Evolutionary conservation across 2,797 vertebrate species (phyloP), one percentile per base, ranked within the genome.

Genomic region (Danio kyathit): DNA sequence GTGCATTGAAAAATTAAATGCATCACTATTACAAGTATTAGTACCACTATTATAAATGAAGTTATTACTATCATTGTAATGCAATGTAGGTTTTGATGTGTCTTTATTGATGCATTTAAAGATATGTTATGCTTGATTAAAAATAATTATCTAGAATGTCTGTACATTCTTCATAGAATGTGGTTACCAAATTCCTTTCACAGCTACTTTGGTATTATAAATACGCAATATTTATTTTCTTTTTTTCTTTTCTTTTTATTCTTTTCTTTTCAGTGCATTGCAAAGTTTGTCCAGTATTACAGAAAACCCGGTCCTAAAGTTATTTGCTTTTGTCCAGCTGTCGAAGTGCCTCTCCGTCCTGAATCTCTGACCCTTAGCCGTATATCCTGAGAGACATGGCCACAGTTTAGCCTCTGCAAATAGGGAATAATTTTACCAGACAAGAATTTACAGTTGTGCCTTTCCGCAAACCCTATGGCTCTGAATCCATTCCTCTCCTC

Each of bases 361-460:
- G 52, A 46, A 44, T 16, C 71, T 43, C 43, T 69, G 75, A 84
- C 21, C 83, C 69, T 17, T 7, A 43, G 29, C 63, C 56, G 65
- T 84, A 86, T 83, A 85, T 87, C 76, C 84, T 88, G 66, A 63
- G 74, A 83, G 88, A 85, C 80, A 83, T 85, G 82, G 85, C 81
- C 74, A 79, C 84, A 86, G 83, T 88, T 87, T 87, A 86, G 80
- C 88, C 81, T 78, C 82, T 65, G 83, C 77, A 84, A 90, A 89
- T 71, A 80, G 80, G 80, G 87, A 89, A 88, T 82, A 71, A 81
- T 88, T 89, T 86, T 76, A 82, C 71, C 84, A 81, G 84, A 81
- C 64, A 52, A 81, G 70, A 83, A 89, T 89, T 90, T 90, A 85
- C 80, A 83, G 79, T 85, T 75, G 75, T 82, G 74, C 51, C 80